These are phyloP conservation scores for Gallinago media DNA, from an alignment of 2,113 vertebrate species.

Conservation along the genomic window DNA sequence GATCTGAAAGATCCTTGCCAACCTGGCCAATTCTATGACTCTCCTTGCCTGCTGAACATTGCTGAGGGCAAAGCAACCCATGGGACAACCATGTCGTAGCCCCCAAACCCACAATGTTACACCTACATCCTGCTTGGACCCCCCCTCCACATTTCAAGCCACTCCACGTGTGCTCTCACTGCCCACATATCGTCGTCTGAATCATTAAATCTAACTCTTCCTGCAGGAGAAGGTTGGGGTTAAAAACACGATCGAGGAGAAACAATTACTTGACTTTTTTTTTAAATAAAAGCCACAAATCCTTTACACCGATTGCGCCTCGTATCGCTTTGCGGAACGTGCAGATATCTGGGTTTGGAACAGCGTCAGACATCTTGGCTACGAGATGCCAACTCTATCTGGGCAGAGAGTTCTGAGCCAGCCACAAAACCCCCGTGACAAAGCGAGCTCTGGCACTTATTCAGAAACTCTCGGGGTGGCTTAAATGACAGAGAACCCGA, in stretches of 20 bases:
- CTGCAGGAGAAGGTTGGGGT: fast-evolving
- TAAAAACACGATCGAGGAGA: fast-evolving
- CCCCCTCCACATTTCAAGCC: fast-evolving
- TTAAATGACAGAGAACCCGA: not conserved
- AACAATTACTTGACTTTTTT: fast-evolving
- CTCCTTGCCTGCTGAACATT: fast-evolving
- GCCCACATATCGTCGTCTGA: fast-evolving
- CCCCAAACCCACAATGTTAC: fast-evolving
- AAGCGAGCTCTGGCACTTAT: fast-evolving
- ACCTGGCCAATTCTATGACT: too few species aligned
- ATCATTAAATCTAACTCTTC: fast-evolving
- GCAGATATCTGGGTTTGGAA: not conserved
- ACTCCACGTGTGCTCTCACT: fast-evolving
- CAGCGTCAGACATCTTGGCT: fast-evolving
- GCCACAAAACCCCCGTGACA: not conserved
- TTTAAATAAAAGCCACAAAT: not conserved
- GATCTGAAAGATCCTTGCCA: too few species aligned
- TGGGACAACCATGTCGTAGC: too few species aligned
- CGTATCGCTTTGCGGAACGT: fast-evolving
- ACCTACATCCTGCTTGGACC: fast-evolving
- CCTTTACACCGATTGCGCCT: fast-evolving
- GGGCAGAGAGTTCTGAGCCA: fast-evolving
- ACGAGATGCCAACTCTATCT: not conserved
- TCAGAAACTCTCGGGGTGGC: not conserved
- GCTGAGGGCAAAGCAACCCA: fast-evolving